phyloP scores from a whole-genome alignment of 2,888 invertebrate genomes.

The Acrobasis consociella region DNA sequence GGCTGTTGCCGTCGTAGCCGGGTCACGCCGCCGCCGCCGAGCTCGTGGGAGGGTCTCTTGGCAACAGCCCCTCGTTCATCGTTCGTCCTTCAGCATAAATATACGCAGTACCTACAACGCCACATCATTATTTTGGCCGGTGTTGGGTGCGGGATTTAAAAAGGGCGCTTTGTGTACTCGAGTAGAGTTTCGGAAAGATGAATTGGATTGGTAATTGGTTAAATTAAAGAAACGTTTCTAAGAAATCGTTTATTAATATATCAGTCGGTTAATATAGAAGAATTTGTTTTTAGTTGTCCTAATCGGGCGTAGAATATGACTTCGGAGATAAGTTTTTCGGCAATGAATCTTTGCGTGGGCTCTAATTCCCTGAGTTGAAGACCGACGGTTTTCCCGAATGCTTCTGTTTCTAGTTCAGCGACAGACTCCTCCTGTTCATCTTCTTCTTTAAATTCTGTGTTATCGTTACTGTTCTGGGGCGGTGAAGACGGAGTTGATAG shows the following conservation, averaged over 20 bases:
- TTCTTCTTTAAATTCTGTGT: background rate
- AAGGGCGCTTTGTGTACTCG: background rate
- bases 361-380: conserved; percentile 42
- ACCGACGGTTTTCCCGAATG: conserved; percentile 42
- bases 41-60: conserved; percentile 36
- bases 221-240: background rate
- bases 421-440: background rate
- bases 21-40: conserved; percentile 28
- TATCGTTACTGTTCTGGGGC: background rate
- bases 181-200: background rate
- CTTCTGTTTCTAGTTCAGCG: conserved; percentile 21
- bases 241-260: background rate
- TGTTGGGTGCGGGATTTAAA: conserved; percentile 4
- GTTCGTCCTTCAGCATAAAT: conserved; percentile 25
- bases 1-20: conserved; percentile 38
- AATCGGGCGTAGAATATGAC: conserved; percentile 47
- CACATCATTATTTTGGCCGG: conserved; percentile 4
- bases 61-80: conserved; percentile 33
- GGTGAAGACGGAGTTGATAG: background rate
- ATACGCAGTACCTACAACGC: conserved; percentile 16
- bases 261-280: conserved; percentile 1
- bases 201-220: background rate
- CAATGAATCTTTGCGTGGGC: conserved; percentile 41
- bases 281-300: conserved; percentile 36
- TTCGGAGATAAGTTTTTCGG: conserved; percentile 54